Evolutionary conservation across 2,797 vertebrate species (phyloP), one percentile per base, ranked within the genome.

Genomic region (Lycodopsis pacificus): DNA sequence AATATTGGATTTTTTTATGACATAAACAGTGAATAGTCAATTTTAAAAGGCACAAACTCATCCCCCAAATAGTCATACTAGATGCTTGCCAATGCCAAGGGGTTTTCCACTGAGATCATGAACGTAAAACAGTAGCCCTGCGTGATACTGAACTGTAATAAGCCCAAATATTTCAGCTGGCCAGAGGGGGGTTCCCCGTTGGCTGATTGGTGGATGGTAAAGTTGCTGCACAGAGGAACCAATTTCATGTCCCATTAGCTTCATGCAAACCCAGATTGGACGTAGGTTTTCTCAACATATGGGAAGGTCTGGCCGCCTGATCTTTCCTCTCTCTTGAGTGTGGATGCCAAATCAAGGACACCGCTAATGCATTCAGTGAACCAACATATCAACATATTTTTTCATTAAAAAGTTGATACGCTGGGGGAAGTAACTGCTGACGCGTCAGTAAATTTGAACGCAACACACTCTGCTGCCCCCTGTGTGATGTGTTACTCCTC

Each of bases 311-410:
- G 11, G 53, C 30, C 10, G 19, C 76, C 94, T 82, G 95, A 95
- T 92, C 95, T 95, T 94, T 96, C 95, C 89, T 95, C 95, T 82
- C 95, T 95, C 84, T 30, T 9, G 58, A 57, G 54, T 7, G 44
- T 7, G 44, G 44, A 46, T 19, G 32, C 49, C 59, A 70, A 51
- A 78, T 65, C 67, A 48, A 44, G 59, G 27, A 34, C 62, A 73
- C 51, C 65, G 30, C 11, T 1, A 74, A 76, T 2, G 49, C 58
- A 64, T 69, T 76, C 13, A 36, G 65, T 53, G 44, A 81, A 44
- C 15, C 32, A 49, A 44, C 63, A 25, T 13, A 48, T 71, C 48
- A 53, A 11, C 56, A 40, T 38, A 9, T 30, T 62, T 51, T 3
- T 49, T 34, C 46, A 66, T 76, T 58, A 72, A 27, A 53, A 65